A percentile compares a stretch with the other conserved stretches of the same genome.
Evolutionary conservation across 1,140 invertebrate genomes (phyloP).

Genomic region (Acromyrmex echinatior): DNA sequence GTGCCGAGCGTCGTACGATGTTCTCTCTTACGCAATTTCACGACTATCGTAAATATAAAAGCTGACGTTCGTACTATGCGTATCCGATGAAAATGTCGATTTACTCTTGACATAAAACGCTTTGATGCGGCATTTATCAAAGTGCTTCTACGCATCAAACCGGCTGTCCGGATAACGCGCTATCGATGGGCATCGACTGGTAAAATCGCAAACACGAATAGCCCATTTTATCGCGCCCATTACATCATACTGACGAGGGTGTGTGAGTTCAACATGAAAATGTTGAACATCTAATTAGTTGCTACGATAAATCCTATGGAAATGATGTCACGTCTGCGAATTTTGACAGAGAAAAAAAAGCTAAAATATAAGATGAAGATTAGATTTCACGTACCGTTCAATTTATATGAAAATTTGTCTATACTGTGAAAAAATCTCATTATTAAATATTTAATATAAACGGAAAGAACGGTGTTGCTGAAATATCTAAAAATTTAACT

Average conservation of each 20-base stretch:
- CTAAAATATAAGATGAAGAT: not conserved
- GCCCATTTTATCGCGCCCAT: constrained; percentile 34
- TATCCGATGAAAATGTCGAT: constrained; percentile 56
- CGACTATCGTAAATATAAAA: constrained; percentile 25
- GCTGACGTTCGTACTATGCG: not conserved
- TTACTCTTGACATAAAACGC: constrained; percentile 51
- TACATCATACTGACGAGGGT: constrained; percentile 17
- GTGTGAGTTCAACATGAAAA: constrained; percentile 13
- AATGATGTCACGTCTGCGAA: not conserved
- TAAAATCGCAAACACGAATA: constrained; percentile 48
- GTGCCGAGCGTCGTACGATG: not conserved
- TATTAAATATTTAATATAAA: not conserved
- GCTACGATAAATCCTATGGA: not conserved
- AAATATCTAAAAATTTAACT: no score
- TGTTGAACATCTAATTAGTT: constrained; percentile 1
- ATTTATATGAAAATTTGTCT: not conserved
- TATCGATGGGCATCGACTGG: constrained; percentile 53
- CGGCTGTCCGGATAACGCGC: constrained; percentile 33
- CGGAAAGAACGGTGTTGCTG: no score
- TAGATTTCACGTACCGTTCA: not conserved
- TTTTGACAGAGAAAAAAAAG: not conserved
- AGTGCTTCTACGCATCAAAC: constrained; percentile 48
- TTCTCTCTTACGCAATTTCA: constrained; percentile 29
- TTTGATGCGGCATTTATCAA: constrained; percentile 62
- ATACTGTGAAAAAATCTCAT: not conserved